Evolutionary conservation across 1,140 invertebrate genomes (phyloP).

Genomic region (Meloidogyne chitwoodi): DNA sequence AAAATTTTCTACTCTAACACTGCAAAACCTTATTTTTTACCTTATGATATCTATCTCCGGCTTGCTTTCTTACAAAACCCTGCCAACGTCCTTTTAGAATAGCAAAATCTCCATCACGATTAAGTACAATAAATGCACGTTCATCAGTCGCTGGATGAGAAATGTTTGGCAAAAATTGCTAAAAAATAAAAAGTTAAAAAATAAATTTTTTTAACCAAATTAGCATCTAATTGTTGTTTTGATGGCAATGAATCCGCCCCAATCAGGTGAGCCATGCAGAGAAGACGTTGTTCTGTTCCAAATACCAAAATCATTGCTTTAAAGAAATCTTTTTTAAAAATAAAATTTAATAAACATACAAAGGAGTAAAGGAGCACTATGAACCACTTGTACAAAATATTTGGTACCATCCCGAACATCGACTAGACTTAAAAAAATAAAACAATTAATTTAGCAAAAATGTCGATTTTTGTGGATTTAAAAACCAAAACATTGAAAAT

Average conservation of each 20-base stretch:
- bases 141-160: slow-evolving; percentile 38
- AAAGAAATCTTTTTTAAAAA: background rate
- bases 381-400: slow-evolving; percentile 46
- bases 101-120: slow-evolving; percentile 47
- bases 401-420: slow-evolving; percentile 44
- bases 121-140: slow-evolving; percentile 39
- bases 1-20: too few species aligned
- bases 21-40: too few species aligned
- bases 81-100: slow-evolving; percentile 47
- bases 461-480: too few species aligned
- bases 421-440: slow-evolving; percentile 24
- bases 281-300: slow-evolving; percentile 46
- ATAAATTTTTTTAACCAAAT: slow-evolving; percentile 28
- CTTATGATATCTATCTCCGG: slow-evolving; percentile 35
- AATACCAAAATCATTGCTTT: slow-evolving; percentile 39
- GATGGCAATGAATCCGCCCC: slow-evolving; percentile 49
- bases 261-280: slow-evolving; percentile 48
- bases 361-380: slow-evolving; percentile 40
- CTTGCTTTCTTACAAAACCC: slow-evolving; percentile 31
- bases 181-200: slow-evolving; percentile 1
- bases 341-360: slow-evolving; percentile 28
- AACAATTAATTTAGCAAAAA: too few species aligned
- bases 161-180: slow-evolving; percentile 48
- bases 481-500: too few species aligned
- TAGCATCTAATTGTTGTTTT: slow-evolving; percentile 50